phyloP scores from a whole-genome alignment of 2,888 invertebrate species.

The Sphaerophoria rueppellii region DNA sequence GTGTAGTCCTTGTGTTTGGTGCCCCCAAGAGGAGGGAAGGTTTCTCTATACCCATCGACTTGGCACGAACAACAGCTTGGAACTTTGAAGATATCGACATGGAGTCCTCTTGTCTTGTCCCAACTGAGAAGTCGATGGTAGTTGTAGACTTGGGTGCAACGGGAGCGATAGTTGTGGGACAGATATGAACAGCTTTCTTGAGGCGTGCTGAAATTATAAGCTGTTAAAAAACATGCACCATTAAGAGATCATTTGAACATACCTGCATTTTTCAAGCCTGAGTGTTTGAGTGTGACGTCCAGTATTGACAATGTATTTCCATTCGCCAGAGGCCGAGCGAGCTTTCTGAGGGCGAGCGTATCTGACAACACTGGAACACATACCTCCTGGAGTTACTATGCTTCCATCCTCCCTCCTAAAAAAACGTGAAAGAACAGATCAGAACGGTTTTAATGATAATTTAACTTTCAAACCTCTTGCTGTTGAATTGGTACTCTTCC shows the following conservation, averaged over 20 bases:
- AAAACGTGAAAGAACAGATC: conserved; percentile 35
- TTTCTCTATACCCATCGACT: conserved; percentile 88
- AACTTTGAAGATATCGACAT: conserved; percentile 93
- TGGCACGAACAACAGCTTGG: conserved; percentile 93
- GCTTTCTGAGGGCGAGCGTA: conserved; percentile 92
- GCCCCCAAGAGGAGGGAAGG: conserved; percentile 84
- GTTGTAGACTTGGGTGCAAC: conserved; percentile 92
- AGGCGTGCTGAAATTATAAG: conserved; percentile 84
- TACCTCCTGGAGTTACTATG: conserved; percentile 85
- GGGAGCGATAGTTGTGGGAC: conserved; percentile 90
- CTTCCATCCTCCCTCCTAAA: conserved; percentile 86
- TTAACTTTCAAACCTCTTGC: conserved; percentile 76
- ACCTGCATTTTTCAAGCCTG: conserved; percentile 89
- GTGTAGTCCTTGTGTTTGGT: conserved; percentile 77
- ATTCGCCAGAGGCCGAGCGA: conserved; percentile 89
- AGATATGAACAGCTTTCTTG: conserved; percentile 90
- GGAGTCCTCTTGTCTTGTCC: conserved; percentile 90
- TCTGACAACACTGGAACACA: conserved; percentile 90
- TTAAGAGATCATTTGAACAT: background rate
- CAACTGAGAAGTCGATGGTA: conserved; percentile 91
- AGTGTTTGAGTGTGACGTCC: conserved; percentile 92
- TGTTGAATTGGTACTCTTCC: conserved; percentile 78
- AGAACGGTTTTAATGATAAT: background rate
- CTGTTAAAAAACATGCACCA: background rate
- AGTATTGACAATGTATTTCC: conserved; percentile 94